phyloP scores from a whole-genome alignment of 2,888 invertebrate species.

The Campaea margaritaria region DNA sequence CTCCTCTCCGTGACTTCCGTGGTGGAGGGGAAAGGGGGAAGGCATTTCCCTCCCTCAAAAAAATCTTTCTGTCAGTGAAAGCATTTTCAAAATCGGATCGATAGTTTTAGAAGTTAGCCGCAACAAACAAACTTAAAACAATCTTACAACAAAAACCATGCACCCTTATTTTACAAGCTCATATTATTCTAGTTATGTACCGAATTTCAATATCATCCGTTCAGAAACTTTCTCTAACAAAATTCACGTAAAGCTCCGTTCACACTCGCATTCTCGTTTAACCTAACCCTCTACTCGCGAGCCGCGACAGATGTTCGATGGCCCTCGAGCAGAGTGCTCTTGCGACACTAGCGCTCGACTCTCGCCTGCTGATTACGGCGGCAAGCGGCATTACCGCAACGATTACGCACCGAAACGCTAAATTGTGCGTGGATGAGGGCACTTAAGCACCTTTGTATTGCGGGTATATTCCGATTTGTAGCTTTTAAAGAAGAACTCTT shows the following conservation, averaged over 20 bases:
- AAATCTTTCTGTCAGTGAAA: no score
- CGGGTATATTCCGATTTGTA: not conserved
- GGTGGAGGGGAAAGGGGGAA: no score
- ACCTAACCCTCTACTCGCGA: constrained; percentile 45
- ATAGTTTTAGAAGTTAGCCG: no score
- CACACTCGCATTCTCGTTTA: constrained; percentile 42
- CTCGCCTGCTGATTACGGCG: constrained; percentile 30
- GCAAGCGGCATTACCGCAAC: constrained; percentile 16
- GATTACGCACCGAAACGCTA: constrained; percentile 24
- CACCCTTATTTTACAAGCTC: no score
- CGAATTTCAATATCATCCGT: no score
- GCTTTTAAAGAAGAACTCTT: not conserved
- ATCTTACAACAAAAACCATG: no score
- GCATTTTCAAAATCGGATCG: no score
- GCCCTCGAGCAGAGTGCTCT: constrained; percentile 64
- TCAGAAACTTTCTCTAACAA: constrained; percentile 1
- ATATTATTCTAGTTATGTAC: no score
- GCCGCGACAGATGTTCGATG: constrained; percentile 70
- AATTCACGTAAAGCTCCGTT: constrained; percentile 29
- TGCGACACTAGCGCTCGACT: constrained; percentile 20
- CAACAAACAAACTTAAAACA: no score
- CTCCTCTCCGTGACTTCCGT: no score
- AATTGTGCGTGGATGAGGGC: constrained; percentile 29
- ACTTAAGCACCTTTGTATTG: constrained; percentile 16
- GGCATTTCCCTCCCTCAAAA: no score